These are phyloP conservation scores for Strigops habroptila DNA, from an alignment of 2,113 vertebrate genomes.

Conservation along the genomic window DNA sequence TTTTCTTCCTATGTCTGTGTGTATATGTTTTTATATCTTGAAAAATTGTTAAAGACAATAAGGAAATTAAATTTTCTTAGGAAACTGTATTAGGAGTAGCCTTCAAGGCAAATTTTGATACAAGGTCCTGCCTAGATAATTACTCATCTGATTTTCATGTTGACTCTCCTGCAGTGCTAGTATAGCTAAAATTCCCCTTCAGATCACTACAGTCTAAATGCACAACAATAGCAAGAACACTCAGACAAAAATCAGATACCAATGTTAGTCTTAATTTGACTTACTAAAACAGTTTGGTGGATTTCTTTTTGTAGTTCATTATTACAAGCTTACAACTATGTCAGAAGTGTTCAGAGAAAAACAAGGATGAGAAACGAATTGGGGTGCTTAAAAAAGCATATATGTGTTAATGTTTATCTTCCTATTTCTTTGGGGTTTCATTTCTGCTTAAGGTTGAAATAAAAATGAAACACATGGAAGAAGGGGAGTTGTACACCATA, in stretches of 20 bases:
- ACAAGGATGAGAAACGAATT: neutral
- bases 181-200: neutral
- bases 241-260: neutral
- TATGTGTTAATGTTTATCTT: neutral
- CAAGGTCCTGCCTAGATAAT: neutral
- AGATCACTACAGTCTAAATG: neutral
- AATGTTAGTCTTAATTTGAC: neutral
- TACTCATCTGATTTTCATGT: neutral
- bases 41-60: neutral
- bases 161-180: neutral
- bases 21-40: neutral
- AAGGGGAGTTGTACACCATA: neutral
- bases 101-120: neutral
- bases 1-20: neutral
- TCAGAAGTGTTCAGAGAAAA: neutral
- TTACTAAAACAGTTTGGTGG: neutral
- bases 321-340: neutral
- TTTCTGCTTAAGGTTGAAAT: neutral
- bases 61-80: neutral
- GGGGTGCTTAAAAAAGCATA: neutral
- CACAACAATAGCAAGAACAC: neutral
- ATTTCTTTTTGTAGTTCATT: neutral
- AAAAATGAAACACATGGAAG: neutral
- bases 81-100: neutral
- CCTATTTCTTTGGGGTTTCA: neutral